Percentiles rank a stretch among this genome's conserved stretches.
Evolutionary conservation across 2,888 invertebrate genomes (phyloP).

Genomic region (Vanessa cardui): DNA sequence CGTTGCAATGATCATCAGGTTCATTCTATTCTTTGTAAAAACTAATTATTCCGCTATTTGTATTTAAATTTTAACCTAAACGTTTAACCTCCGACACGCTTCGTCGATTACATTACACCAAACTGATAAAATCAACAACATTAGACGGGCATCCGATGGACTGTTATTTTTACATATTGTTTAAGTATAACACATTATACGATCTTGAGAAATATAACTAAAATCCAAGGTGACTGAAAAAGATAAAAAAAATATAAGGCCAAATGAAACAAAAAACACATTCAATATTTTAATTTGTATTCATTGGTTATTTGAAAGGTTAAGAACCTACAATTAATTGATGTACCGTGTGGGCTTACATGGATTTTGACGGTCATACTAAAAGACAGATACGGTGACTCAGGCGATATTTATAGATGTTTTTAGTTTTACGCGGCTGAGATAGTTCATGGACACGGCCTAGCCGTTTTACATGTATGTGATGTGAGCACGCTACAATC

Average conservation of each 20-base stretch:
- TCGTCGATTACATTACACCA: background rate
- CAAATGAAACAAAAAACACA: background rate
- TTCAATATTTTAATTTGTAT: background rate
- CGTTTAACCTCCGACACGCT: constrained; percentile 3
- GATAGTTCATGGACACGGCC: constrained; percentile 44
- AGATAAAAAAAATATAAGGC: background rate
- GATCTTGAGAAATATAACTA: background rate
- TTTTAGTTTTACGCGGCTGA: constrained; percentile 39
- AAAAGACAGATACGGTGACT: constrained; percentile 29
- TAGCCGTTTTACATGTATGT: constrained; percentile 12
- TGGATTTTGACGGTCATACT: constrained; percentile 27
- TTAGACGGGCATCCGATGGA: background rate
- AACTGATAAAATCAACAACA: background rate
- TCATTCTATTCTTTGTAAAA: background rate
- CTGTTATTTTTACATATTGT: background rate
- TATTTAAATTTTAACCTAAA: constrained; percentile 1
- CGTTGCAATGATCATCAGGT: background rate
- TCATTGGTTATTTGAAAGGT: background rate
- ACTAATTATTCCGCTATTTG: constrained; percentile 3
- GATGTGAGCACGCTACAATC: background rate
- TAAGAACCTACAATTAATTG: constrained; percentile 1
- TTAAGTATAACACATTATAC: background rate
- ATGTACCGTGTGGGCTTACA: constrained; percentile 13
- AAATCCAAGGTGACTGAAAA: background rate
- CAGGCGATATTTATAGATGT: constrained; percentile 34